Base-by-base conservation (phyloP, 2,797 vertebrate species). In the Sebastes matsubarae region DNA sequence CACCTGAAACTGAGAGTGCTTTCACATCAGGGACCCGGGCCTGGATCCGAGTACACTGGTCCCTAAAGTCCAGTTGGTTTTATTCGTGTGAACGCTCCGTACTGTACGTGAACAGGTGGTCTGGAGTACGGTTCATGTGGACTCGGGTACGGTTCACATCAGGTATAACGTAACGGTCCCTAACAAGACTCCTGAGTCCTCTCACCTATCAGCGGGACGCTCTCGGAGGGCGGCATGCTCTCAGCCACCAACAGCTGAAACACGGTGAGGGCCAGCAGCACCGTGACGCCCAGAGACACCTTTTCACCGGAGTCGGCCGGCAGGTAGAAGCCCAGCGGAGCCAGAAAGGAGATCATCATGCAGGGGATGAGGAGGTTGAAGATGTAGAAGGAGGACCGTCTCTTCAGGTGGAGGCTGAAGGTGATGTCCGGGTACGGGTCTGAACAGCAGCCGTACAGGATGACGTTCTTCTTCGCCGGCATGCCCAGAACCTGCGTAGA, bases 221-320 rank as follows among this genome's bases (percentile, higher is more conserved):
- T 98, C 92, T 98, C 97, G 0, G 97, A 96, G 0, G 97, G 97
- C 0, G 98, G 97, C 97, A 98, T 98, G 94, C 96, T 98, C 94
- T 98, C 97, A 0, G 97, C 98, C 87, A 98, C 97, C 67, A 98
- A 93, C 90, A 98, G 81, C 95, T 99, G 98, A 83, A 99, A 98
- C 81, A 98, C 97, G 0, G 97, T 98, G 80, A 98, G 97, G 0
- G 98, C 97, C 93, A 99, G 94, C 55, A 98, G 95, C 82, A 98
- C 97, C 0, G 97, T 98, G 75, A 99, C 96, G 0, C 97, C 98
- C 52, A 99, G 93, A 0, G 97, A 97, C 25, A 98, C 97, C 76
- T 98, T 98, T 86, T 98, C 97, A 0, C 97, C 97, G 0, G 97
- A 98, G 93, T 97, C 97, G 0, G 97, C 97, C 0, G 97, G 98